Base-by-base conservation (phyloP, 1,140 invertebrate genomes). In the Protaetia brevitarsis region DNA sequence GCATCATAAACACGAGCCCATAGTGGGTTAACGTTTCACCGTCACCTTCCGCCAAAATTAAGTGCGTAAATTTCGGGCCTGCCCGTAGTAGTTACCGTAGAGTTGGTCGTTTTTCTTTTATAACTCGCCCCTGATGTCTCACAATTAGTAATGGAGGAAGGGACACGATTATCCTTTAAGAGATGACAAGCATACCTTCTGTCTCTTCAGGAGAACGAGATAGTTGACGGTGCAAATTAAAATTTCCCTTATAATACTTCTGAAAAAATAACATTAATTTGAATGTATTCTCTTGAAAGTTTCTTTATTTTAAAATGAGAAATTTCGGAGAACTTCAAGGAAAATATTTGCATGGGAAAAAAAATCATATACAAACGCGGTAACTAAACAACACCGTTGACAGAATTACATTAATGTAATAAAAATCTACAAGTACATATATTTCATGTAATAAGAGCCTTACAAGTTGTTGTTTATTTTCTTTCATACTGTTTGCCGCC, bases 91-190 rank as follows among this genome's bases (percentile, higher is more conserved):
- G 41, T 51, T 23, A 51, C 41, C 21, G 19, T 19, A n/a, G 41
- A 8, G 41, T 2, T 51, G 41, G 41, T 7, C 41, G 19, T 51
- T 51, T 51, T 51, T 51, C 41, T 51, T 51, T 51, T 51, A 51
- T 19, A 51, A 51, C 41, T 19, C 41, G 13, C 19, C 16, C 41
- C 41, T 51, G 41, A 51, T 51, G 41, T 51, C 41, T 51, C 41
- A 51, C 41, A 51, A 51, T 51, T 51, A 51, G 41, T 51, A 51
- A 3, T 13, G 19, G 26, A 23, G 41, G 41, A 23, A 51, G 26
- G 41, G 41, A 51, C 41, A 10, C 41, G 41, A 51, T 51, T 51
- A 51, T 51, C 41, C 26, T 51, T 51, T 51, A 23, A 51, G 41
- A 51, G 41, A 51, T 51, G 41, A 51, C 13, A 23, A 51, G 13